These are phyloP conservation scores for Stegastes partitus DNA, from an alignment of 2,113 vertebrate genomes.

Conservation along the genomic window DNA sequence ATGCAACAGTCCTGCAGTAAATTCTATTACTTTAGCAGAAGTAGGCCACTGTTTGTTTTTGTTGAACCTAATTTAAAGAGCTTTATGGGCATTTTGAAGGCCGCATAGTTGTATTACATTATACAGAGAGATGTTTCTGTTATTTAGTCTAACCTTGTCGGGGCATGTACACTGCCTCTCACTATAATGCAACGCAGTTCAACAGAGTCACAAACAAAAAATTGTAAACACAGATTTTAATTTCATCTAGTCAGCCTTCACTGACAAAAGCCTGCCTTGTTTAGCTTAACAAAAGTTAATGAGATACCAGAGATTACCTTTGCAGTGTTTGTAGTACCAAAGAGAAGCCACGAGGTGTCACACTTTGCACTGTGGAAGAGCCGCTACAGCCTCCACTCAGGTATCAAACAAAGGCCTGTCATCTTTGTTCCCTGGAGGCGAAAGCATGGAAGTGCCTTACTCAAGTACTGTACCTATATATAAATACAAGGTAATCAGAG, in stretches of 20 bases:
- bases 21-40: no score
- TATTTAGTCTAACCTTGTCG: no score
- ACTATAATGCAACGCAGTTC: not conserved
- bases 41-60: no score
- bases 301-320: not conserved
- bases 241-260: not conserved
- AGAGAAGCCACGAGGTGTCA: conserved; percentile 53
- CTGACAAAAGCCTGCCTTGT: no score
- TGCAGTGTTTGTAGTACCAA: conserved; percentile 28
- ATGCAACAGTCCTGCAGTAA: no score
- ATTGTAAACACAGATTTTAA: no score
- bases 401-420: not conserved
- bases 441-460: not conserved
- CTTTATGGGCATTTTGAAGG: conserved; percentile 4
- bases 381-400: not conserved
- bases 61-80: not conserved
- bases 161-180: not conserved
- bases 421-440: not conserved
- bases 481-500: no score
- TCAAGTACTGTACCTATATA: no score
- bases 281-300: not conserved
- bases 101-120: not conserved
- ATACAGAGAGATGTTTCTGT: no score
- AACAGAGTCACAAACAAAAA: conserved; percentile 1
- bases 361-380: conserved; percentile 7